These are phyloP conservation scores for Odontesthes bonariensis DNA, from an alignment of 2,113 vertebrate species.

Conservation along the genomic window DNA sequence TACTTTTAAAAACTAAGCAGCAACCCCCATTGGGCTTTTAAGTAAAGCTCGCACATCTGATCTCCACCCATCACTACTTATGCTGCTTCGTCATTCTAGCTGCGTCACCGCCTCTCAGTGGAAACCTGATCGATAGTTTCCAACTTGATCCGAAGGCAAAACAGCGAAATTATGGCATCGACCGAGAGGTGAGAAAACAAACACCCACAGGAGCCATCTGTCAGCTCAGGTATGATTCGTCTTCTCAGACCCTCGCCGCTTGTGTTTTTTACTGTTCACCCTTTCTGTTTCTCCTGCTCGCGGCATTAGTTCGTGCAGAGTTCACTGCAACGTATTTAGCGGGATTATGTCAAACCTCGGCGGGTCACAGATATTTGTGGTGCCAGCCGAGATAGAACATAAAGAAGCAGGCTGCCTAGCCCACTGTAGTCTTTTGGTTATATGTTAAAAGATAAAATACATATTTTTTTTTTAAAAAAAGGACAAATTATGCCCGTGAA, in stretches of 20 bases:
- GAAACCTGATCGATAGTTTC: constrained; percentile 46
- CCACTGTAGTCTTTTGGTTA: too few relatives aligned
- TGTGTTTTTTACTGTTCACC: not conserved
- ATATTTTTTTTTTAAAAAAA: too few relatives aligned
- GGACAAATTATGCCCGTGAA: not conserved
- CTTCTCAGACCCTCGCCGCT: not conserved
- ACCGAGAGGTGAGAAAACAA: constrained; percentile 18
- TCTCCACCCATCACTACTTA: constrained; percentile 68
- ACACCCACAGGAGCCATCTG: not conserved
- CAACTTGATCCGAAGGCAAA: constrained; percentile 30
- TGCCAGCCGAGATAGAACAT: not conserved
- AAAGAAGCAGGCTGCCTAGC: not conserved
- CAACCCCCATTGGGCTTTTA: not conserved
- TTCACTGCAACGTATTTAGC: constrained; percentile 53
- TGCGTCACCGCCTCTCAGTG: constrained; percentile 70
- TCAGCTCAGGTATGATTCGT: constrained; percentile 62
- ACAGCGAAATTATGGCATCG: constrained; percentile 35
- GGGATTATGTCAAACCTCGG: constrained; percentile 53
- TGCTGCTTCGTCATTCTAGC: constrained; percentile 70
- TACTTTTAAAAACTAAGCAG: not conserved
- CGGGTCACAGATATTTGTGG: constrained; percentile 45
- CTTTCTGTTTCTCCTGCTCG: not conserved
- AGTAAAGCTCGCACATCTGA: constrained; percentile 30
- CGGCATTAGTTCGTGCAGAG: constrained; percentile 25
- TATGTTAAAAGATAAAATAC: not conserved